Conservation (phyloP, 2,797 vertebrate species). For the Peromyscus nudipes region DNA sequence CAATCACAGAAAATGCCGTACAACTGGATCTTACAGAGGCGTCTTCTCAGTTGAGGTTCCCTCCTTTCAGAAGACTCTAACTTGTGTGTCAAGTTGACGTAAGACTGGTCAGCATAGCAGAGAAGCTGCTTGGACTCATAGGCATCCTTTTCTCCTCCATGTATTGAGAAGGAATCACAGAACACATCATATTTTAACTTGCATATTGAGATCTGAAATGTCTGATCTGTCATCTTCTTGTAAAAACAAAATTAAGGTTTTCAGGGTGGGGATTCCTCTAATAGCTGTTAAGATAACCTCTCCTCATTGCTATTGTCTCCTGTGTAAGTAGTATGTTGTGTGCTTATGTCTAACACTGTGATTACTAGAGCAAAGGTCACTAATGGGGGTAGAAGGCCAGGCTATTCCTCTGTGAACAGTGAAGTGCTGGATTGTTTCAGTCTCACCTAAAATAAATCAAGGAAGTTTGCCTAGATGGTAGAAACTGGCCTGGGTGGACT, state of each 20-base stretch:
- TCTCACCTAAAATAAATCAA: not conserved
- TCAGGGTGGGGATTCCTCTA: not conserved
- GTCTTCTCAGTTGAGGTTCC: too few relatives aligned
- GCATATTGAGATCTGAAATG: not conserved
- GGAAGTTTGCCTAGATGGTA: not conserved
- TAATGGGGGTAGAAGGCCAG: not conserved
- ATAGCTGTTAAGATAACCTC: not conserved
- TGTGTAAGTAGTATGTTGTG: not conserved
- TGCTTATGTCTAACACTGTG: too few relatives aligned
- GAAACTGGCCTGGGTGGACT: not conserved
- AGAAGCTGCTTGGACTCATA: too few relatives aligned
- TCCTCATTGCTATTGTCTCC: not conserved
- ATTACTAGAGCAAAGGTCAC: not conserved
- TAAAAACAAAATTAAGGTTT: conserved; percentile 1
- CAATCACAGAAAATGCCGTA: too few relatives aligned
- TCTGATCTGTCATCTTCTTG: not conserved
- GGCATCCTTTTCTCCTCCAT: not conserved
- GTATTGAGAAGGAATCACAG: not conserved
- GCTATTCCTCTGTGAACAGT: not conserved
- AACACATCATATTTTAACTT: not conserved
- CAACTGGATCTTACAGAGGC: too few relatives aligned
- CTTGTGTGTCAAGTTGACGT: too few relatives aligned
- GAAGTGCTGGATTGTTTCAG: not conserved
- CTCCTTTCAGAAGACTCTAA: too few relatives aligned
- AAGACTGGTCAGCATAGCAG: too few relatives aligned